phyloP scores from a whole-genome alignment of 2,888 invertebrate species.

The Stramonita haemastoma region DNA sequence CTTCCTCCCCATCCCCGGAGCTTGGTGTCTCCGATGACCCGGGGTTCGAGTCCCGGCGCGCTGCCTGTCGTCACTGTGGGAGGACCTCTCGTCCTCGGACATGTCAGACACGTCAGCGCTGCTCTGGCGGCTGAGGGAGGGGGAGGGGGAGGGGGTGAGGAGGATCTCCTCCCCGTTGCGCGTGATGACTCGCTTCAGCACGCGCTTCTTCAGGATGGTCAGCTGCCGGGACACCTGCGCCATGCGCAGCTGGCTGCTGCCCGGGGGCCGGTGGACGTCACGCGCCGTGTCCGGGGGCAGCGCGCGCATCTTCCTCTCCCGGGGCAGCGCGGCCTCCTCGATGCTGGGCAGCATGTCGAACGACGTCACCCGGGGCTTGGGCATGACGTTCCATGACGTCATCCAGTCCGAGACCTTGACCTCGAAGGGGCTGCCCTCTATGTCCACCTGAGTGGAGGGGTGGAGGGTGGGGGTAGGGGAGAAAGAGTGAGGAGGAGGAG shows the following conservation, averaged over 20 bases:
- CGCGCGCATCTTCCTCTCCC: neutral
- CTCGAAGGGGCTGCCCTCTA: conserved; percentile 69
- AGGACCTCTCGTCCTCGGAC: conserved; percentile 50
- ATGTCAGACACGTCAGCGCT: conserved; percentile 59
- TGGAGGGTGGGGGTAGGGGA: neutral
- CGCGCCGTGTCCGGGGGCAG: neutral
- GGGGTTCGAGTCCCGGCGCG: neutral
- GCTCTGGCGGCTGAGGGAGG: conserved; percentile 60
- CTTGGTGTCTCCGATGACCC: neutral
- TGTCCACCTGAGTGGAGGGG: conserved; percentile 46
- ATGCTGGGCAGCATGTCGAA: conserved; percentile 50
- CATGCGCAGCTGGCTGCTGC: conserved; percentile 19
- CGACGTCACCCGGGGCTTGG: conserved; percentile 45
- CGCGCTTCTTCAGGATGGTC: conserved; percentile 66
- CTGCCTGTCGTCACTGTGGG: neutral
- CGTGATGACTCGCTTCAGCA: conserved; percentile 67
- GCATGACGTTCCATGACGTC: conserved; percentile 51
- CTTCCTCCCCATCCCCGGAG: neutral
- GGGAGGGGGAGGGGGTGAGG: conserved; percentile 55
- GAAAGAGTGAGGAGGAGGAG: neutral
- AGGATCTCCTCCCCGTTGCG: conserved; percentile 67
- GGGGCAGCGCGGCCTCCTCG: conserved; percentile 37
- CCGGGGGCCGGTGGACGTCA: neutral
- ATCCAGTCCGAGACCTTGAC: conserved; percentile 59
- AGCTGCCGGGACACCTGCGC: conserved; percentile 54